phyloP scores from a whole-genome alignment of 2,113 vertebrate species.

The Scomber scombrus region DNA sequence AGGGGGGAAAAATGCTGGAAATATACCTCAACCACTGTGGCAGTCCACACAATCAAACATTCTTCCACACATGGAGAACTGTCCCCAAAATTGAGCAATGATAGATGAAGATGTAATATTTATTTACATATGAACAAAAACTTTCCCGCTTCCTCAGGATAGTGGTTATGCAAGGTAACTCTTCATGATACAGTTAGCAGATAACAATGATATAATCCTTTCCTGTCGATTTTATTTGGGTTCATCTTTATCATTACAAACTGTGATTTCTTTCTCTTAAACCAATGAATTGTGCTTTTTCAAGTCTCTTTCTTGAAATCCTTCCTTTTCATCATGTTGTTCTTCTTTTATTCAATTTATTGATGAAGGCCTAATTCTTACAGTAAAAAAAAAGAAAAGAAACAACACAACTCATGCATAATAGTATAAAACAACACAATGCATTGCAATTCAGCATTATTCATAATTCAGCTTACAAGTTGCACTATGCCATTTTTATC shows the following conservation, averaged over 20 bases:
- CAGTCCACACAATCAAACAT: neutral
- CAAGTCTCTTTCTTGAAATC: neutral
- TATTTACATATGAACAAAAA: neutral
- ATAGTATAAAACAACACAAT: neutral
- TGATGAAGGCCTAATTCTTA: neutral
- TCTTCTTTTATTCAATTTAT: neutral
- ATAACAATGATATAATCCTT: neutral
- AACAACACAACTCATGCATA: neutral
- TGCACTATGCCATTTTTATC: neutral
- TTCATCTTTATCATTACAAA: neutral
- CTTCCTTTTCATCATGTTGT: neutral
- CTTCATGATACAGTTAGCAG: neutral
- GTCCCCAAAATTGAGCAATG: neutral
- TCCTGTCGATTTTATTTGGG: neutral
- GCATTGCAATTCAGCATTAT: neutral
- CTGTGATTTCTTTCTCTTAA: neutral
- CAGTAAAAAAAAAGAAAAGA: neutral
- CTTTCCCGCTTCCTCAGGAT: neutral
- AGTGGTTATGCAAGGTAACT: too few relatives aligned
- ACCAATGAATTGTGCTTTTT: neutral
- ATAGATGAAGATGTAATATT: neutral
- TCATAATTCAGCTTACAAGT: constrained; percentile 7
- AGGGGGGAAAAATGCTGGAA: neutral
- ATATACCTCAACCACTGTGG: neutral
- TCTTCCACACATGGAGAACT: neutral